Conservation (phyloP, 2,113 vertebrate genomes). For the Aptenodytes patagonicus region DNA sequence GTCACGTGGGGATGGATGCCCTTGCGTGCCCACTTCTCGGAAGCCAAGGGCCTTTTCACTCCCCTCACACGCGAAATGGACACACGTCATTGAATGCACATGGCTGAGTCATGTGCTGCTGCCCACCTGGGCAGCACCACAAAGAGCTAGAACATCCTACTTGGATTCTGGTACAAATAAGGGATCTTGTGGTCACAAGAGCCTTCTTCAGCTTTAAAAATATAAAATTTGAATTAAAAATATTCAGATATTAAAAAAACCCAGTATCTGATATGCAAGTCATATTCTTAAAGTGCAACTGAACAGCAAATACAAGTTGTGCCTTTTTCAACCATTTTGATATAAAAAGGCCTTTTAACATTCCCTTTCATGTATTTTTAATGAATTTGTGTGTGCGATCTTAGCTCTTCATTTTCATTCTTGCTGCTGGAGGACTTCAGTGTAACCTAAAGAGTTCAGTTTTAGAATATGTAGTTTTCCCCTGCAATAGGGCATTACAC, state of each 20-base stretch:
- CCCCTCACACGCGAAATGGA: accelerated
- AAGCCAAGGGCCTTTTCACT: background rate
- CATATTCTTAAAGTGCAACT: conserved; percentile 55
- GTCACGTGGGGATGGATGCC: background rate
- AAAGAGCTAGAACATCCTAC: conserved; percentile 18
- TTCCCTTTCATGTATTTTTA: background rate
- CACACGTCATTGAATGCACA: background rate
- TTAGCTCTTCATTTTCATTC: background rate
- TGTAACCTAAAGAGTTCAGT: background rate
- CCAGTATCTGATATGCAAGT: conserved; percentile 47
- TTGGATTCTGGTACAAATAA: conserved; percentile 20
- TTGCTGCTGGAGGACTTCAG: background rate
- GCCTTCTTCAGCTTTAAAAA: conserved; percentile 46
- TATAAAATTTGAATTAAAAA: conserved; percentile 60
- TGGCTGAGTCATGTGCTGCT: background rate
- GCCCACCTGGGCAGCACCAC: background rate
- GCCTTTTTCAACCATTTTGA: conserved; percentile 37
- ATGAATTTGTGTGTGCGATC: background rate
- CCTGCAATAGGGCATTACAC: background rate
- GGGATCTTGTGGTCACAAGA: conserved; percentile 34
- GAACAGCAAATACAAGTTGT: conserved; percentile 53
- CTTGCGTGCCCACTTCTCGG: accelerated
- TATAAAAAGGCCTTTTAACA: conserved; percentile 41
- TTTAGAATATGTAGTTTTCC: background rate
- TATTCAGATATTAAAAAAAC: conserved; percentile 45